These are phyloP conservation scores for Vesta saturnalis DNA, from an alignment of 2,888 invertebrate species.

Conservation along the genomic window DNA sequence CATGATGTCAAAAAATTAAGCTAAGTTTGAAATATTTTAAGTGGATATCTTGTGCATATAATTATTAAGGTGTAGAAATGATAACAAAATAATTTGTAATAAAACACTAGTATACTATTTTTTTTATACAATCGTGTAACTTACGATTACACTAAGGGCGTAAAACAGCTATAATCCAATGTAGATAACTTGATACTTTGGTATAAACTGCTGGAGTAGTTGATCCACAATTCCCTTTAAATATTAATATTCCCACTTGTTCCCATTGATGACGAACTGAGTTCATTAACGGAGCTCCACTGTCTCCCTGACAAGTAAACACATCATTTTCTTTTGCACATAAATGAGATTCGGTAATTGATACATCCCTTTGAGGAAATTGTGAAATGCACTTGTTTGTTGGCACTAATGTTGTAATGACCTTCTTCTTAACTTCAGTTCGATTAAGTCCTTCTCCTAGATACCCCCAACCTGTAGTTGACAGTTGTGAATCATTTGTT, in stretches of 20 bases:
- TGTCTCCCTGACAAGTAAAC: not conserved
- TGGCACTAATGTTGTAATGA: not conserved
- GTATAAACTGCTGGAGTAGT: not conserved
- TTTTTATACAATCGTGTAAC: too few species aligned
- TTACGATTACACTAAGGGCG: too few species aligned
- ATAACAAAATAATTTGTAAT: too few species aligned
- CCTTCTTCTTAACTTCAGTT: not conserved
- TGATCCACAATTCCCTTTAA: not conserved
- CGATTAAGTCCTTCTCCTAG: not conserved
- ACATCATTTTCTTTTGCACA: not conserved
- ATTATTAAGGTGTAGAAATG: too few species aligned
- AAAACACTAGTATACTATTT: too few species aligned
- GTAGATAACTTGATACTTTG: not conserved
- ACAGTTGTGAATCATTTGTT: not conserved
- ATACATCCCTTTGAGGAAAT: not conserved
- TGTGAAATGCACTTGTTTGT: not conserved
- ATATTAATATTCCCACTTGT: not conserved
- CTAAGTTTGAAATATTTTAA: too few species aligned
- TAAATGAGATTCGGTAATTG: not conserved
- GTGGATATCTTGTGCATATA: too few species aligned
- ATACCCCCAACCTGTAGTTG: not conserved
- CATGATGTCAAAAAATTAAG: too few species aligned
- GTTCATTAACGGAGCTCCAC: not conserved
- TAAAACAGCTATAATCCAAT: not conserved
- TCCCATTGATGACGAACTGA: not conserved